Conservation (phyloP, 1,140 invertebrate species). For the Zaprionus kolodkinae region DNA sequence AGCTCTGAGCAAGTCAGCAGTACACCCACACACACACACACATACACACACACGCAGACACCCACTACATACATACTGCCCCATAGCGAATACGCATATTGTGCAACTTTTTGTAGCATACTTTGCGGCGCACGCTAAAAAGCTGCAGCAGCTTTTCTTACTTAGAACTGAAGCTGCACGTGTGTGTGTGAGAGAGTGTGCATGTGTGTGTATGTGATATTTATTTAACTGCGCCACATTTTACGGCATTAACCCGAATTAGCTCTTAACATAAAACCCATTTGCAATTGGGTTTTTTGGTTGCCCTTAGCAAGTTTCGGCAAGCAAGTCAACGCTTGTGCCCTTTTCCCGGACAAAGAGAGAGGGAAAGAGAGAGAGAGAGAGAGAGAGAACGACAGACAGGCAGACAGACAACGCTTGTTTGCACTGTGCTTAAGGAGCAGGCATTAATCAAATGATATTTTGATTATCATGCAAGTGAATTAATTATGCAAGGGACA, state of each 20-base stretch:
- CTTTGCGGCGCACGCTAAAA: slow-evolving; percentile 65
- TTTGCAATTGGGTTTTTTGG: slow-evolving; percentile 57
- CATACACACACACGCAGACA: not conserved
- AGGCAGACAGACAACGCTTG: slow-evolving; percentile 46
- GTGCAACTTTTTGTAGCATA: slow-evolving; percentile 76
- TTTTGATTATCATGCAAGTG: slow-evolving; percentile 80
- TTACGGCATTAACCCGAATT: slow-evolving; percentile 80
- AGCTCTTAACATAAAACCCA: slow-evolving; percentile 80
- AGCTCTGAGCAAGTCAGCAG: slow-evolving; percentile 38
- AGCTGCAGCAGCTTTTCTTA: slow-evolving; percentile 41
- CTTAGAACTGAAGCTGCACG: slow-evolving; percentile 8
- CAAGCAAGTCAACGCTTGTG: slow-evolving; percentile 31
- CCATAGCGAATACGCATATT: slow-evolving; percentile 57
- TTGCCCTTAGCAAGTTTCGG: not conserved
- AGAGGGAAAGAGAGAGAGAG: no score
- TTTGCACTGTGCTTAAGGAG: slow-evolving; percentile 44
- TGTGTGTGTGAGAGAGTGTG: not conserved
- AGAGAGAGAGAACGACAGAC: not conserved
- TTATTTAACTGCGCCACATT: slow-evolving; percentile 78
- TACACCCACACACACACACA: slow-evolving; percentile 15
- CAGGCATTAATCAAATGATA: slow-evolving; percentile 74
- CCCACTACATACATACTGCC: slow-evolving; percentile 19
- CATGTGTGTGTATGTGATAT: slow-evolving; percentile 33
- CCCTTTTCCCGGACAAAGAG: no score
- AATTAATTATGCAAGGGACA: slow-evolving; percentile 70